Base-by-base conservation (phyloP, 2,888 invertebrate genomes). In the Kuschelorhynchus macadamiae region DNA sequence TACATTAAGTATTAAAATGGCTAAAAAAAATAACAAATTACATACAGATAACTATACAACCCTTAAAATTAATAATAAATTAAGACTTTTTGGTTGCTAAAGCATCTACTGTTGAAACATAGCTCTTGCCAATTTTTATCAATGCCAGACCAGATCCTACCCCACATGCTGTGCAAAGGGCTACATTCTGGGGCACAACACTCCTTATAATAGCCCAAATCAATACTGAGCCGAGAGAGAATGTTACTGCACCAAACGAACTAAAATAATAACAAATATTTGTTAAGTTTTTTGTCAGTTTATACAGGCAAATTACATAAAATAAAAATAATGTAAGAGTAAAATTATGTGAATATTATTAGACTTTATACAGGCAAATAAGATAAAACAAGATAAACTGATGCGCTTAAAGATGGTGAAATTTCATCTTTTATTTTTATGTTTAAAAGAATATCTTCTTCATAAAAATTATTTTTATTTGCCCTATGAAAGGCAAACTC, bases 211-310 rank as follows among this genome's bases (percentile, higher is more conserved):
- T 90, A 7, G 96, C 96, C 93, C 96, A 96, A 71, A 92, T 85
- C 63, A 97, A 87, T 47, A 96, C 92, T 0, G 96, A 95, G 11
- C 97, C 96, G 79, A 97, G 89, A 72, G 94, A 94, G 86, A 96
- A 93, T 17, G 96, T 86, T 8, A 93, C 86, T 44, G 94, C 91
- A 55, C 93, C 93, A 66, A 92, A 85, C 41, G 83, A 82, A 82
- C 88, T 88, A 77, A 63, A 82, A 83, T 71, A 16, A 53, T n/a
- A n/a, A n/a, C n/a, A n/a, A n/a, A n/a, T n/a, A n/a, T n/a, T n/a
- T n/a, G n/a, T n/a, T n/a, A n/a, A n/a, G n/a, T n/a, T n/a, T n/a
- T n/a, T n/a, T n/a, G n/a, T n/a, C n/a, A n/a, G n/a, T n/a, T n/a
- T n/a, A n/a, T n/a, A n/a, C n/a, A n/a, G n/a, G n/a, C n/a, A n/a